A percentile compares a stretch with the other conserved stretches of the same genome.
Evolutionary conservation across 2,113 vertebrate genomes (phyloP).

Genomic region (Phocoena phocoena): DNA sequence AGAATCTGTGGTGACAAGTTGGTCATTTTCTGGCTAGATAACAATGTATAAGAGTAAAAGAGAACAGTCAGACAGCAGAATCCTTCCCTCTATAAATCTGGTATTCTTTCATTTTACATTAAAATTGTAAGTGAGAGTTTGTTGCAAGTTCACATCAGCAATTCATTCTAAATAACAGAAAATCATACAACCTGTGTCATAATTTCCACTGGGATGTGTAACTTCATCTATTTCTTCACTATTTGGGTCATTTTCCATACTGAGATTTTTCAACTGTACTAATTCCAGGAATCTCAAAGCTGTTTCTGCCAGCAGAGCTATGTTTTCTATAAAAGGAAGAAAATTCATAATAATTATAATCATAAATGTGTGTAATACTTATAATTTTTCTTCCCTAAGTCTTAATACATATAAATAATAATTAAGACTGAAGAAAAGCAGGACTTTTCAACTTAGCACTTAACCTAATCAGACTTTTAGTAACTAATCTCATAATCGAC

Average conservation of each 20-base stretch:
- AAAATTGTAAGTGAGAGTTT: neutral
- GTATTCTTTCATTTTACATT: neutral
- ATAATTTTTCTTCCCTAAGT: neutral
- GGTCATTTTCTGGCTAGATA: neutral
- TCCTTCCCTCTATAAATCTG: neutral
- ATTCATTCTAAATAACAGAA: neutral
- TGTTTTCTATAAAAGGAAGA: constrained; percentile 90
- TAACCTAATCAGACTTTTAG: neutral
- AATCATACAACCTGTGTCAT: constrained; percentile 91
- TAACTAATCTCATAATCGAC: neutral
- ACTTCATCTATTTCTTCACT: constrained; percentile 94
- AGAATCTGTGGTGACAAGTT: neutral
- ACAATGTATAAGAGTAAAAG: neutral
- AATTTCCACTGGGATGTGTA: constrained; percentile 94
- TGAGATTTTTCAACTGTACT: constrained; percentile 96
- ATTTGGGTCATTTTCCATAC: constrained; percentile 92
- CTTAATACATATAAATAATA: constrained; percentile 5
- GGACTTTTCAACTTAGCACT: neutral
- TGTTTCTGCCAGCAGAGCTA: constrained; percentile 96
- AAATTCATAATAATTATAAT: neutral
- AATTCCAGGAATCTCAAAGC: constrained; percentile 96
- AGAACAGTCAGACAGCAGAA: neutral
- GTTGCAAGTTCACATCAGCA: neutral
- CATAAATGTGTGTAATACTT: neutral
- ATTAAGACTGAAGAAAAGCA: constrained; percentile 8